phyloP scores from a whole-genome alignment of 1,140 invertebrate genomes.

The Apis cerana region DNA sequence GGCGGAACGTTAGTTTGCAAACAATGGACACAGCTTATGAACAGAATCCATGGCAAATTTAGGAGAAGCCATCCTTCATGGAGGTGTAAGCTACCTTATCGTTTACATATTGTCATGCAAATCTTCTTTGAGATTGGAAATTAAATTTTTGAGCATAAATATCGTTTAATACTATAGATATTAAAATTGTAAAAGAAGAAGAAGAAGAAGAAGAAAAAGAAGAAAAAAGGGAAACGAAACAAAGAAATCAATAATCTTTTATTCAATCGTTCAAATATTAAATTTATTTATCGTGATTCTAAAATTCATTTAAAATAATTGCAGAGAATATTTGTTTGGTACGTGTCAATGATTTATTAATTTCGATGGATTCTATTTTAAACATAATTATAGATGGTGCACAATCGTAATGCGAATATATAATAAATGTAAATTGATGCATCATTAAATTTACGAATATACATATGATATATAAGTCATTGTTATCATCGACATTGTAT shows the following conservation, averaged over 20 bases:
- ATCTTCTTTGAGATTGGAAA: background rate
- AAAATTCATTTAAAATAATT: background rate
- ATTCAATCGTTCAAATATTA: no score
- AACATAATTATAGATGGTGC: background rate
- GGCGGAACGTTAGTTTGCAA: conserved; percentile 8
- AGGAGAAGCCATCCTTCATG: background rate
- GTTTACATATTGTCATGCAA: background rate
- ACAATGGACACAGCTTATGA: conserved; percentile 24
- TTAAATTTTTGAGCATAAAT: background rate
- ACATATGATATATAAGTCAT: background rate
- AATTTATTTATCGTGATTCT: background rate
- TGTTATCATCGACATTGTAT: background rate
- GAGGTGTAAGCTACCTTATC: background rate
- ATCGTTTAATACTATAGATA: no score
- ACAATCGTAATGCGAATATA: background rate
- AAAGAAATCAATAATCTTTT: no score
- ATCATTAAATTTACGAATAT: background rate
- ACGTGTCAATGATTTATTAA: no score
- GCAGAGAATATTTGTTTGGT: background rate
- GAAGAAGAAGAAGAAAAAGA: no score
- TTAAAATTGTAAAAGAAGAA: background rate
- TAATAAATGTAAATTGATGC: background rate
- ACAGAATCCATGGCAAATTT: conserved; percentile 27
- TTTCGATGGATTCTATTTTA: background rate
- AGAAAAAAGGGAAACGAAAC: no score